A percentile compares a stretch with the other conserved stretches of the same genome.
Conservation (phyloP, 1,140 invertebrate genomes). For the Psix sp. region DNA sequence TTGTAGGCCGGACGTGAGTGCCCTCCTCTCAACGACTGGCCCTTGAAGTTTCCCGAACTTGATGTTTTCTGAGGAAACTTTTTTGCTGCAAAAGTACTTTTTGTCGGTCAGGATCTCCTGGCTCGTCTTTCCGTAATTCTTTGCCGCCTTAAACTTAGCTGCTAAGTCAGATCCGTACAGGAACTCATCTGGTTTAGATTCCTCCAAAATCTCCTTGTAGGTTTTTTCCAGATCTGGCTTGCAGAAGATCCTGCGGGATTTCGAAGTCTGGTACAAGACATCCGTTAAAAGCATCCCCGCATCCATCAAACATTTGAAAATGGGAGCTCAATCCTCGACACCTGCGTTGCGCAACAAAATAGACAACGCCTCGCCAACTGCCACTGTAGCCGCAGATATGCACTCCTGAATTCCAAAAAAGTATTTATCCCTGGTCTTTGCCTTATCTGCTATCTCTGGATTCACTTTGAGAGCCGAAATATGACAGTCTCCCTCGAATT, state of each 20-base stretch:
- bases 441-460: conserved; percentile 4
- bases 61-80: not conserved
- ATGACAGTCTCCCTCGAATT: conserved; percentile 10
- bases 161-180: not conserved
- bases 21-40: conserved; percentile 5
- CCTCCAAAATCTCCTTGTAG: conserved; percentile 5
- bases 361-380: not conserved
- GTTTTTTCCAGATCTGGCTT: conserved; percentile 1
- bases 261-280: not conserved
- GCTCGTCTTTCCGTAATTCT: not conserved
- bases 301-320: conserved; percentile 3
- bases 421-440: conserved; percentile 10
- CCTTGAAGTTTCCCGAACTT: conserved; percentile 11
- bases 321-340: not conserved
- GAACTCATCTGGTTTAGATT: conserved; percentile 5
- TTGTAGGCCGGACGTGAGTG: conserved; percentile 7
- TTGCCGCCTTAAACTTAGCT: conserved; percentile 5
- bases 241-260: not conserved
- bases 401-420: not conserved
- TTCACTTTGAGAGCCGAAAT: conserved; percentile 2
- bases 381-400: not conserved
- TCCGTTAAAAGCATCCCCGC: conserved; percentile 10
- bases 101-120: not conserved
- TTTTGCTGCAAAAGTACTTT: not conserved
- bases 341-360: not conserved